These are phyloP conservation scores for Isichthys henryi DNA, from an alignment of 2,113 vertebrate species.

Conservation along the genomic window DNA sequence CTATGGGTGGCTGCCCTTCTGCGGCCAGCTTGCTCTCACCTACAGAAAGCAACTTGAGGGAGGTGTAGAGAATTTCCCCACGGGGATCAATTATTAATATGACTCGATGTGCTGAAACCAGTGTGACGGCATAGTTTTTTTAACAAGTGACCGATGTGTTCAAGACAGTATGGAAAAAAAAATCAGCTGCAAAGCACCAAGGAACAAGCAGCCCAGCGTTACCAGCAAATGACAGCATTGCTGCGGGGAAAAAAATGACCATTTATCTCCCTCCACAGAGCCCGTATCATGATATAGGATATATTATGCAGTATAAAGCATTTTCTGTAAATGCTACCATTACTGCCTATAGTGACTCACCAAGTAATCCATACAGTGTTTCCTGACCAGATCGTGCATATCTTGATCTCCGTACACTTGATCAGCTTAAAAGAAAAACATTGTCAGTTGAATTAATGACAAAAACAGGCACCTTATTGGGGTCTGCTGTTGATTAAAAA, in stretches of 20 bases:
- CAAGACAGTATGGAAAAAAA: neutral
- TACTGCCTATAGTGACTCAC: slow-evolving; percentile 52
- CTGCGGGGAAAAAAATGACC: neutral
- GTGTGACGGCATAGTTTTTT: neutral
- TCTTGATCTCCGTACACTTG: slow-evolving; percentile 89
- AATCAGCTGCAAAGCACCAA: neutral
- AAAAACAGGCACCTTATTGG: neutral
- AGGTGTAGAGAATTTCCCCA: too few species aligned
- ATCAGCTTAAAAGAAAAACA: slow-evolving; percentile 60
- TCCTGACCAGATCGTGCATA: slow-evolving; percentile 86
- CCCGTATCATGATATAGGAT: neutral
- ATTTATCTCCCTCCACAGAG: neutral
- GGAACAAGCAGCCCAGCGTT: neutral
- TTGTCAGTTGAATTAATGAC: neutral
- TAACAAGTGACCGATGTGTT: neutral
- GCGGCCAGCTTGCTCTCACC: too few species aligned
- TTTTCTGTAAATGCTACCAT: neutral
- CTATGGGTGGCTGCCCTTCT: too few species aligned
- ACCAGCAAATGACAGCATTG: neutral
- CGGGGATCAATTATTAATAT: neutral
- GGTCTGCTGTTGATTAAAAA: neutral
- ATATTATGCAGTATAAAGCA: neutral
- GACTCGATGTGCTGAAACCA: neutral
- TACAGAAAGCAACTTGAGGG: too few species aligned
- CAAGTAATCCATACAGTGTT: slow-evolving; percentile 91